Conservation (phyloP, 2,888 invertebrate genomes). For the Odiellus spinosus region DNA sequence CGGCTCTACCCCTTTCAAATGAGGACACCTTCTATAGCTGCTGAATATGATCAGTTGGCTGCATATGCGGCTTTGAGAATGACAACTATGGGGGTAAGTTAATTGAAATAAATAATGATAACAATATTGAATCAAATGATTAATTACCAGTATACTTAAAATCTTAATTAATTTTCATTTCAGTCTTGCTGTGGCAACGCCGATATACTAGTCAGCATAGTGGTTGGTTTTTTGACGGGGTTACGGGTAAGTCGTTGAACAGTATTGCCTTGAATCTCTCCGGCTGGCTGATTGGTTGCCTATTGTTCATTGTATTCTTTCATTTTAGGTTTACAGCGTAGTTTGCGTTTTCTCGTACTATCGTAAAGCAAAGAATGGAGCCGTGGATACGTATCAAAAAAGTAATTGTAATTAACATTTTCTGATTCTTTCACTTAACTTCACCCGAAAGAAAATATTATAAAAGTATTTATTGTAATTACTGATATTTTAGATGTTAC, state of each 20-base stretch:
- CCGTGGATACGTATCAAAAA: slow-evolving; percentile 12
- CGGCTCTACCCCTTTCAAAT: slow-evolving; percentile 20
- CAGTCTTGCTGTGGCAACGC: slow-evolving; percentile 20
- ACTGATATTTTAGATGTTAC: no score
- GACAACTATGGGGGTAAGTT: slow-evolving; percentile 18
- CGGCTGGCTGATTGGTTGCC: neutral
- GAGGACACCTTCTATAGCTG: slow-evolving; percentile 15
- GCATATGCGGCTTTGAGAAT: slow-evolving; percentile 20
- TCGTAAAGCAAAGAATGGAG: slow-evolving; percentile 18
- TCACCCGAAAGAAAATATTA: neutral
- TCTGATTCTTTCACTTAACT: neutral
- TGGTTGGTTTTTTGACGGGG: slow-evolving; percentile 20
- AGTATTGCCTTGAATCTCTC: no score
- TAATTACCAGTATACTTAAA: slow-evolving; percentile 1
- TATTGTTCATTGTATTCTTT: neutral
- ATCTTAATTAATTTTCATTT: slow-evolving; percentile 3
- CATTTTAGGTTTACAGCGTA: slow-evolving; percentile 19
- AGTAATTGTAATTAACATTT: slow-evolving; percentile 6
- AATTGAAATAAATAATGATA: neutral
- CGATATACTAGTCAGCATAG: slow-evolving; percentile 21
- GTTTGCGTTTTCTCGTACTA: slow-evolving; percentile 20
- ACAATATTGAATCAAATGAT: slow-evolving; percentile 1
- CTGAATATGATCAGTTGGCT: slow-evolving; percentile 19
- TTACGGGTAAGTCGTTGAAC: slow-evolving; percentile 16
- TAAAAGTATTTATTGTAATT: neutral